These are phyloP conservation scores for Trichechus manatus DNA, from an alignment of 2,113 vertebrate species.

Conservation along the genomic window DNA sequence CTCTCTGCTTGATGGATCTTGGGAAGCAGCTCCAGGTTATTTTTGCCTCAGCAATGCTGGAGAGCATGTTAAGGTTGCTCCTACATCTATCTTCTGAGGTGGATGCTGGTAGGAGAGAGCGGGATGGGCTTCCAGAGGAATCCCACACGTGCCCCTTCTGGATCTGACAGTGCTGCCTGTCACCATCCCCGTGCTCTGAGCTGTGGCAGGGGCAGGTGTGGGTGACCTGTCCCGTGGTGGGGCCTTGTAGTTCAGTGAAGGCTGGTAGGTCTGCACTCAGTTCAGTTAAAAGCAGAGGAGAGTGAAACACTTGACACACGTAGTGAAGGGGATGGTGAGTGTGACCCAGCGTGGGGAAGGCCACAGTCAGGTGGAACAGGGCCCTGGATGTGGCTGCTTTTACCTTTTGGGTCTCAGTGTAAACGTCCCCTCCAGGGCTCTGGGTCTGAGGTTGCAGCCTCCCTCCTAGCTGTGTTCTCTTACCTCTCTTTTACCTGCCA, in stretches of 20 bases:
- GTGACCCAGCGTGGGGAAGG: neutral
- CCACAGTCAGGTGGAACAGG: fast-evolving
- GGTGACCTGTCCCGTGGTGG: neutral
- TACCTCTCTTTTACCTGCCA: too few relatives aligned
- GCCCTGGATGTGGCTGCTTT: fast-evolving
- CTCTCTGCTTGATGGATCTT: neutral
- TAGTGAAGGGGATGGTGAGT: fast-evolving
- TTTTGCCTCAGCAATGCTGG: neutral
- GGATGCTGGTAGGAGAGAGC: slow-evolving; percentile 28
- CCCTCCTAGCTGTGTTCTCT: fast-evolving
- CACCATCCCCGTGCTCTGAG: neutral
- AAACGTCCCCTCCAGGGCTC: too few relatives aligned
- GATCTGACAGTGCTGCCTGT: neutral
- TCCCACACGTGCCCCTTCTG: fast-evolving
- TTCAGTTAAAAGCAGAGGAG: neutral
- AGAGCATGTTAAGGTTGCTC: neutral
- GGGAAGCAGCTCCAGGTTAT: neutral
- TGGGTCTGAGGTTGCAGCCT: too few relatives aligned
- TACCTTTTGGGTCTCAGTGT: neutral
- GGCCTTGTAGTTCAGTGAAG: too few relatives aligned
- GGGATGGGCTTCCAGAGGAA: neutral
- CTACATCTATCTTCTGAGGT: slow-evolving; percentile 26
- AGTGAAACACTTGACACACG: neutral
- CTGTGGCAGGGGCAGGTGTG: neutral
- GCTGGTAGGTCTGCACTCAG: fast-evolving